phyloP scores from a whole-genome alignment of 2,888 invertebrate genomes.

The Hecatera dysodea region DNA sequence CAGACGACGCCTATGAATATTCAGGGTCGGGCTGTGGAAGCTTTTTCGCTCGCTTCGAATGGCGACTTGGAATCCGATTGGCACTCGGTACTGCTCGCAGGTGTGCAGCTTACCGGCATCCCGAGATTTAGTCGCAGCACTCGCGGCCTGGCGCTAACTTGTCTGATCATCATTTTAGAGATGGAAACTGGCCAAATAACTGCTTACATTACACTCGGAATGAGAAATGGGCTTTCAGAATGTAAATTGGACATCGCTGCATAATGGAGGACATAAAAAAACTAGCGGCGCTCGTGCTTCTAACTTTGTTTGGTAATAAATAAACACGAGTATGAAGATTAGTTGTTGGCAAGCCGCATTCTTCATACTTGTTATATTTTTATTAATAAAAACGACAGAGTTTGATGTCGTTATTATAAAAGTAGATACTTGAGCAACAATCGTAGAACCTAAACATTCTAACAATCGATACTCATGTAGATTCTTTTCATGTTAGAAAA shows the following conservation, averaged over 20 bases:
- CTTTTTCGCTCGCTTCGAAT: conserved; percentile 33
- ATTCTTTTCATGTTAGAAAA: background rate
- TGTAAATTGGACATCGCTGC: background rate
- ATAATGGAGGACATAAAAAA: conserved; percentile 7
- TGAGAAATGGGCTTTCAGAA: conserved; percentile 24
- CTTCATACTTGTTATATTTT: background rate
- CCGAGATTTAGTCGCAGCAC: conserved; percentile 17
- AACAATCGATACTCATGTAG: background rate
- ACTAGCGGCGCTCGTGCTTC: no score
- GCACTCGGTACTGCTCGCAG: conserved; percentile 34
- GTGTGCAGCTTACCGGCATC: conserved; percentile 24
- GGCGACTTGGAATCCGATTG: conserved; percentile 28
- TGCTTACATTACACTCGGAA: conserved; percentile 24
- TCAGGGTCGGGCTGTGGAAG: conserved; percentile 21
- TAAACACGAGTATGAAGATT: background rate
- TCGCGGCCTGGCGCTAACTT: conserved; percentile 15
- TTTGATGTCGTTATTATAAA: background rate
- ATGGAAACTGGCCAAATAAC: conserved; percentile 44
- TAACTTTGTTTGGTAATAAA: conserved; percentile 9
- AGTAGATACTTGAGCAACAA: background rate
- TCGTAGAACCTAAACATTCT: background rate
- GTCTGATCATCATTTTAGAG: conserved; percentile 17
- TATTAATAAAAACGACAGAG: background rate
- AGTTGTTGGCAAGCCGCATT: background rate
- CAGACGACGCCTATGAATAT: conserved; percentile 46